These are phyloP conservation scores for Drosophila hamatofila DNA, from an alignment of 2,888 invertebrate species.

Conservation along the genomic window DNA sequence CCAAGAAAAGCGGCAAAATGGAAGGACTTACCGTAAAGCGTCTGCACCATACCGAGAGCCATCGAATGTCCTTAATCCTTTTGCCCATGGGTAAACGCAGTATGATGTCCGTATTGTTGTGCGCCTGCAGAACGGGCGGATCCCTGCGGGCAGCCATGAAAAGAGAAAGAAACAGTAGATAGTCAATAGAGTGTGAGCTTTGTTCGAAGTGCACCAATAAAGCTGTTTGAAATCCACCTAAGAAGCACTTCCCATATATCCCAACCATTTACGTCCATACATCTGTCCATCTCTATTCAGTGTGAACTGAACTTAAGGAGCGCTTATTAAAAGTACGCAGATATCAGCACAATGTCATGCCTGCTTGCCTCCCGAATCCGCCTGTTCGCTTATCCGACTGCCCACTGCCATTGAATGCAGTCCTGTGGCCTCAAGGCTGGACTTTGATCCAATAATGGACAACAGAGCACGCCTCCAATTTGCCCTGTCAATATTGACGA, in stretches of 20 bases:
- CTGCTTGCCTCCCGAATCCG: neutral
- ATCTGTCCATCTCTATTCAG: constrained; percentile 29
- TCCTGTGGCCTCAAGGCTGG: constrained; percentile 27
- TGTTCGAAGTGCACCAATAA: constrained; percentile 35
- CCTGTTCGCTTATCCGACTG: neutral
- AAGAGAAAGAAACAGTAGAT: constrained; percentile 25
- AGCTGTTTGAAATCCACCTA: constrained; percentile 30
- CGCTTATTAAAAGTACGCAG: constrained; percentile 40
- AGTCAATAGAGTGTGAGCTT: constrained; percentile 21
- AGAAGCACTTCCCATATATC: constrained; percentile 23
- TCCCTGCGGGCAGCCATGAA: constrained; percentile 88
- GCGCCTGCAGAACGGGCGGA: constrained; percentile 91
- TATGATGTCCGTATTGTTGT: constrained; percentile 92
- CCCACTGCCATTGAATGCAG: constrained; percentile 16
- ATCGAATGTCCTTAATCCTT: constrained; percentile 94
- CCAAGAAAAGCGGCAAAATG: constrained; percentile 29
- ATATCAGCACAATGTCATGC: constrained; percentile 2
- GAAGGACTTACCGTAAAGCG: constrained; percentile 92
- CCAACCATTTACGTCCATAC: neutral
- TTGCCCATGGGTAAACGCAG: constrained; percentile 93
- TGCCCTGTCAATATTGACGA: constrained; percentile 60
- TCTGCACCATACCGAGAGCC: constrained; percentile 96
- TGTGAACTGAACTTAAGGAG: constrained; percentile 29
- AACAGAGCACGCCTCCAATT: constrained; percentile 61
- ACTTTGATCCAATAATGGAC: constrained; percentile 28